Conservation (phyloP, 2,797 vertebrate species). For the Bradypodion pumilum region DNA sequence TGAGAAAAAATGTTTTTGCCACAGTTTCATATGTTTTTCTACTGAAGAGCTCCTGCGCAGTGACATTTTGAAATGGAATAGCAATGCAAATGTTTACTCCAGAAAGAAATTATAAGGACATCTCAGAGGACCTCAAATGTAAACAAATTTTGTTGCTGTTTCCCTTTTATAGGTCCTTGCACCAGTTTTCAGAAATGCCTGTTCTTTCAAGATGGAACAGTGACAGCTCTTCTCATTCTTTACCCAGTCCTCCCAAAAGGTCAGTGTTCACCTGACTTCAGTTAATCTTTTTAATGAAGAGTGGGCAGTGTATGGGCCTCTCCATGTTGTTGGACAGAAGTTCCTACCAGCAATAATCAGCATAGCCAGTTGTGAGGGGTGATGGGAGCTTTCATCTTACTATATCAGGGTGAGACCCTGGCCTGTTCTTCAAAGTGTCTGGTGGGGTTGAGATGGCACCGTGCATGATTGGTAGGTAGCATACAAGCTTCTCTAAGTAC, state of each 20-base stretch:
- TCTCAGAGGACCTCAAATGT: constrained; percentile 38
- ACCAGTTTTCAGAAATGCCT: constrained; percentile 68
- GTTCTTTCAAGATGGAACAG: constrained; percentile 76
- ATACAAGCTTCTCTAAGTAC: neutral
- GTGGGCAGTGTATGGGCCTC: neutral
- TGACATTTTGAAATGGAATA: constrained; percentile 56
- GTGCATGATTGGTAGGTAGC: neutral
- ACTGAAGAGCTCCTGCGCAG: constrained; percentile 41
- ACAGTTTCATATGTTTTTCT: constrained; percentile 27
- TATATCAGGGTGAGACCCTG: neutral
- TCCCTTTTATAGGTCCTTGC: constrained; percentile 63
- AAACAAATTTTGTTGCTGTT: constrained; percentile 43
- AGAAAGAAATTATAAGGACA: constrained; percentile 47
- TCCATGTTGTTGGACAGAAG: neutral
- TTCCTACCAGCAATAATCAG: neutral
- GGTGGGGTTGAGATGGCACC: neutral
- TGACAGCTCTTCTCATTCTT: constrained; percentile 65
- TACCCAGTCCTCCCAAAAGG: constrained; percentile 74
- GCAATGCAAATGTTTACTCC: constrained; percentile 63
- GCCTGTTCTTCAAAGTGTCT: neutral
- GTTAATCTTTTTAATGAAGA: neutral
- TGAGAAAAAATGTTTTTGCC: constrained; percentile 58
- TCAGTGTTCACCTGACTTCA: constrained; percentile 55
- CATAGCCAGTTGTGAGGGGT: neutral
- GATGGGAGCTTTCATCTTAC: neutral